These are phyloP conservation scores for Epinephelus coioides DNA, from an alignment of 2,797 vertebrate species.

Conservation along the genomic window DNA sequence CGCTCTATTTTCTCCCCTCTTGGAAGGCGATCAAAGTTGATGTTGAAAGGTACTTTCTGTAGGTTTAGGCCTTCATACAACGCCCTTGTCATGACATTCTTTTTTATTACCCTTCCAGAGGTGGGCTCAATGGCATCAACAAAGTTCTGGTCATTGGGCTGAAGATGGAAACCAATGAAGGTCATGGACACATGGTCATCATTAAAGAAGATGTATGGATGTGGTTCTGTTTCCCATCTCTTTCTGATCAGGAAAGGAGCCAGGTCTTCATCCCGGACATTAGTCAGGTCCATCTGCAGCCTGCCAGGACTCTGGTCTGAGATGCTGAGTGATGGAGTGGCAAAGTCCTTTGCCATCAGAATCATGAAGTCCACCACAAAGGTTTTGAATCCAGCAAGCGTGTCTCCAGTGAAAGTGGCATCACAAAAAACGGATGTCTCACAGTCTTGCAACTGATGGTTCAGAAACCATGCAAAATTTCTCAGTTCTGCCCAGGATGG, in stretches of 20 bases:
- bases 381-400: conserved; percentile 91
- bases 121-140: conserved; percentile 90
- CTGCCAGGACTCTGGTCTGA: conserved; percentile 93
- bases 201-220: conserved; percentile 98
- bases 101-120: conserved; percentile 86
- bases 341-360: conserved; percentile 97
- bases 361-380: conserved; percentile 98
- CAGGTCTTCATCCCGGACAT: conserved; percentile 88
- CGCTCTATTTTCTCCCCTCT: conserved; percentile 90
- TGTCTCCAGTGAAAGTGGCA: conserved; percentile 85
- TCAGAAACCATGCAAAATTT: conserved; percentile 95
- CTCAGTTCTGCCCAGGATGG: conserved; percentile 96
- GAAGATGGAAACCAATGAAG: conserved; percentile 96
- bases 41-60: conserved; percentile 94
- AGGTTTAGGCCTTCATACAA: conserved; percentile 87
- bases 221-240: conserved; percentile 95
- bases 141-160: conserved; percentile 56
- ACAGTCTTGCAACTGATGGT: conserved; percentile 92
- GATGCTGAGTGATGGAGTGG: conserved; percentile 93
- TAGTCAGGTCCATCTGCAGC: conserved; percentile 70
- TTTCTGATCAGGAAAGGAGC: conserved; percentile 93
- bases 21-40: conserved; percentile 89
- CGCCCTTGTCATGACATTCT: conserved; percentile 86
- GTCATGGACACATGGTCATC: conserved; percentile 94
- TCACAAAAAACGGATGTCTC: conserved; percentile 94